phyloP scores from a whole-genome alignment of 2,797 vertebrate species.

The Amblyopsis hoosieri region DNA sequence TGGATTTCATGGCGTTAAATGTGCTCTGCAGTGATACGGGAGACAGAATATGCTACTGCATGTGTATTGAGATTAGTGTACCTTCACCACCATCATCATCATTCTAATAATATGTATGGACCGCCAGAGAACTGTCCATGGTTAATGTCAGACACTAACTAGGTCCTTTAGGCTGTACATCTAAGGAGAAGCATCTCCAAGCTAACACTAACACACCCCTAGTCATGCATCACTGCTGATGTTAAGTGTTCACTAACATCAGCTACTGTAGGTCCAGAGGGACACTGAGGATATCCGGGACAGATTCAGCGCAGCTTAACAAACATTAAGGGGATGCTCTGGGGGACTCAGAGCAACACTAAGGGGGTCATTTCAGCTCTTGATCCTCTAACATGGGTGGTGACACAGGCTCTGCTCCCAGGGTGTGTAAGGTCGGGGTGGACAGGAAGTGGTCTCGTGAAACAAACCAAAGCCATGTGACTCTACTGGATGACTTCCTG shows the following conservation, averaged over 20 bases:
- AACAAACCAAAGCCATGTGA: slow-evolving; percentile 70
- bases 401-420: slow-evolving; percentile 50
- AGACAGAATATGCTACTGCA: background rate
- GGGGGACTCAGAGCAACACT: slow-evolving; percentile 26
- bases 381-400: slow-evolving; percentile 42
- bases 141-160: slow-evolving; percentile 57
- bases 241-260: slow-evolving; percentile 33
- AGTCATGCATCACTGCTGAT: slow-evolving; percentile 42
- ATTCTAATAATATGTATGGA: background rate
- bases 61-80: slow-evolving; percentile 4
- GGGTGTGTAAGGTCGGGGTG: slow-evolving; percentile 56
- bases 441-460: slow-evolving; percentile 68
- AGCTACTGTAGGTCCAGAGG: slow-evolving; percentile 44
- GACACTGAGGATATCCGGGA: slow-evolving; percentile 67
- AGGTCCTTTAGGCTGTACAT: slow-evolving; percentile 53
- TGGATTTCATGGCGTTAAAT: slow-evolving; percentile 28
- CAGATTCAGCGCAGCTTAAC: slow-evolving; percentile 72
- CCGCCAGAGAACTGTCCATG: slow-evolving; percentile 36
- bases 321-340: slow-evolving; percentile 66
- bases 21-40: slow-evolving; percentile 4
- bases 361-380: slow-evolving; percentile 54
- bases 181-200: slow-evolving; percentile 46
- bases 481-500: slow-evolving; percentile 54
- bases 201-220: slow-evolving; percentile 55
- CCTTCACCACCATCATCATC: slow-evolving; percentile 2